phyloP scores from a whole-genome alignment of 2,888 invertebrate genomes.

The Tenthredo mesomela region DNA sequence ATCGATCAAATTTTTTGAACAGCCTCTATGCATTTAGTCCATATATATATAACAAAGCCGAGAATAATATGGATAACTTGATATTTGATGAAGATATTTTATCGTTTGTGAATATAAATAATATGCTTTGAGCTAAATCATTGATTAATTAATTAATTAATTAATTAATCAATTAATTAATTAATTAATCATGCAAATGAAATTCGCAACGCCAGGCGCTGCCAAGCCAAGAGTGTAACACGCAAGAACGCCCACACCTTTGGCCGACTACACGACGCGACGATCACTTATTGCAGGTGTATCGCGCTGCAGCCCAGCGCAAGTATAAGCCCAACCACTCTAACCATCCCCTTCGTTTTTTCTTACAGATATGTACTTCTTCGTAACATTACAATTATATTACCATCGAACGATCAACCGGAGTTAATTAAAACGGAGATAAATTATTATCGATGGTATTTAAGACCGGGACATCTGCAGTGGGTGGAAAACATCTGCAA shows the following conservation, averaged over 20 bases:
- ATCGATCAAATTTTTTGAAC: slow-evolving; percentile 49
- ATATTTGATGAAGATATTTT: not conserved
- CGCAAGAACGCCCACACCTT: slow-evolving; percentile 49
- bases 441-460: slow-evolving; percentile 34
- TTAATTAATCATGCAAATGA: slow-evolving; percentile 49
- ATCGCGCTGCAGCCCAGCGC: not conserved
- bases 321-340: too few species aligned
- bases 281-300: slow-evolving; percentile 42
- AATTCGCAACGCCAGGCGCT: slow-evolving; percentile 28
- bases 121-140: not conserved
- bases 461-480: not conserved
- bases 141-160: slow-evolving; percentile 18
- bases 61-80: not conserved
- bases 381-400: slow-evolving; percentile 42
- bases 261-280: slow-evolving; percentile 14
- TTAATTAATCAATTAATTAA: slow-evolving; percentile 43
- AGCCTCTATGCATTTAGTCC: slow-evolving; percentile 1
- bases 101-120: too few species aligned
- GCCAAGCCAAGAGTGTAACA: not conserved
- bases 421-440: slow-evolving; percentile 34
- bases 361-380: not conserved
- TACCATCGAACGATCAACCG: slow-evolving; percentile 10
- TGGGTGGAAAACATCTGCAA: slow-evolving; percentile 38
- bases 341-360: not conserved
- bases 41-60: not conserved